Conservation (phyloP, 2,113 vertebrate species). For the Anhinga rufa region DNA sequence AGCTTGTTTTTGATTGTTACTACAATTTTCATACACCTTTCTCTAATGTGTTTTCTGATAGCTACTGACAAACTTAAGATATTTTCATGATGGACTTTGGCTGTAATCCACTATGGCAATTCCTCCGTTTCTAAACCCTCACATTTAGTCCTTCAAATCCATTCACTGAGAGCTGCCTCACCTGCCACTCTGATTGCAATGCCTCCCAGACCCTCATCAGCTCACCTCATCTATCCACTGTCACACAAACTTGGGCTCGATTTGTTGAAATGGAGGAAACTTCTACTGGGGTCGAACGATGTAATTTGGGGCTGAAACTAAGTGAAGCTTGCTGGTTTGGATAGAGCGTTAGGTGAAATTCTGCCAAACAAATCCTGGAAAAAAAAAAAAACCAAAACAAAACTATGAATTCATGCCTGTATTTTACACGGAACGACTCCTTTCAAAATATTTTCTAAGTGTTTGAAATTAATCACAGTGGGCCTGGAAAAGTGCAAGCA, state of each 20-base stretch:
- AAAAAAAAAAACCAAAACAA: constrained; percentile 7
- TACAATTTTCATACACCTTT: background rate
- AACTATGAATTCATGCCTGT: background rate
- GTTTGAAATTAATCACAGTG: background rate
- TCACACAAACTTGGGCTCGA: constrained; percentile 41
- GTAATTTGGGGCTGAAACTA: constrained; percentile 44
- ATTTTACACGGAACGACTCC: background rate
- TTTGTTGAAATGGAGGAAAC: constrained; percentile 42
- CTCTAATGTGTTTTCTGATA: background rate
- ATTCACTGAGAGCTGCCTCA: constrained; percentile 29
- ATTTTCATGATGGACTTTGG: background rate
- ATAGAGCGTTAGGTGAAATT: background rate
- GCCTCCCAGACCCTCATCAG: constrained; percentile 46
- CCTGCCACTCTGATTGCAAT: constrained; percentile 42
- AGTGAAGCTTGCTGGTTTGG: constrained; percentile 6
- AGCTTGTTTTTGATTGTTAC: background rate
- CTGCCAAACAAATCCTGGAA: constrained; percentile 29
- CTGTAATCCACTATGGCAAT: background rate
- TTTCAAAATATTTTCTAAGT: background rate
- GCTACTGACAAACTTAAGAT: constrained; percentile 2
- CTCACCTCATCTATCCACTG: constrained; percentile 55
- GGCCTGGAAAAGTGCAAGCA: background rate
- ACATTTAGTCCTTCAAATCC: constrained; percentile 28
- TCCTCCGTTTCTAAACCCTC: background rate
- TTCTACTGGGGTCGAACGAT: background rate